Base-by-base conservation (phyloP, 2,113 vertebrate genomes). In the Hyaena hyaena region DNA sequence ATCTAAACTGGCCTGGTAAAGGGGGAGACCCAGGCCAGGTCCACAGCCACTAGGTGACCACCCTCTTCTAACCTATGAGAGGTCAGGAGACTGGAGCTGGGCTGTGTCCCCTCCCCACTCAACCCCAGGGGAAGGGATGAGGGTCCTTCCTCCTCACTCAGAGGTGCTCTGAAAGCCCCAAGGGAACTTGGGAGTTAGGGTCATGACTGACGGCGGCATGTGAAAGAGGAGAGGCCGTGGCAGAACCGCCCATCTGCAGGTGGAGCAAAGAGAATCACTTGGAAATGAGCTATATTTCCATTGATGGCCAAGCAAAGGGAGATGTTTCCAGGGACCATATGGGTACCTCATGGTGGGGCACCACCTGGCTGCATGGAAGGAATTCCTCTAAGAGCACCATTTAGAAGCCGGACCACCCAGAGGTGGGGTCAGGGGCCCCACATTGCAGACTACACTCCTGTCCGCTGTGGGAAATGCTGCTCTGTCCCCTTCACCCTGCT, bases 391-490 rank as follows among this genome's bases (percentile, higher is more conserved):
- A 45, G 53, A 89, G 71, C 73, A 45, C 80, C 53, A 58, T 19
- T 11, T 81, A 23, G 50, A 53, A 21, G 23, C 48, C 5, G 50
- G 50, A 81, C 33, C 11, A 21, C 50, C 31, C 11, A n/a, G 17
- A 24, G 50, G 50, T 17, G 4, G 50, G 33, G 50, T 55, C 26
- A 79, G 76, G 23, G 69, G 69, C 5, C 35, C 35, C 71, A 43
- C 71, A 43, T 12, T 39, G 5, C 71, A 39, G 21, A 73, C 48
- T 39, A 14, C 17, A 35, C 3, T 31, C 15, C 10, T 4, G 71
- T 43, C 24, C 2, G 0, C 31, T 31, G 0, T 21, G 0, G 10
- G 43, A 15, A 55, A 58, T 9, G 0, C 26, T 66, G 69, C 35
- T 53, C 58, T 45, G 11, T 50, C 61, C n/a, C 88, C 58, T 39